phyloP scores from a whole-genome alignment of 2,888 invertebrate genomes.

The Adelognathus sp. region DNA sequence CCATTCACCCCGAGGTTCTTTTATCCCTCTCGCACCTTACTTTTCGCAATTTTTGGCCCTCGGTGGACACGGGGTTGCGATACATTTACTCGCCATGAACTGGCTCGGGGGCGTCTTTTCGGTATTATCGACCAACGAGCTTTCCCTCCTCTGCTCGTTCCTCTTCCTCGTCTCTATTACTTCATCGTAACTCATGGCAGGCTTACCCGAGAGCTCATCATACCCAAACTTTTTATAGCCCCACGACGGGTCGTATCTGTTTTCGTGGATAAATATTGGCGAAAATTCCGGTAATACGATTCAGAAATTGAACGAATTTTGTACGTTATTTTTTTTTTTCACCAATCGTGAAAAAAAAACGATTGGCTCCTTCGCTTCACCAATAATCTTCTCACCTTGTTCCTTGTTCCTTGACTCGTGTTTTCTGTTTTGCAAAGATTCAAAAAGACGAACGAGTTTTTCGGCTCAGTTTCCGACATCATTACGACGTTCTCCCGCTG shows the following conservation, averaged over 20 bases:
- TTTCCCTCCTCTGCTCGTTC: conserved; percentile 58
- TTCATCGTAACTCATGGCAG: conserved; percentile 6
- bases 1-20: not conserved
- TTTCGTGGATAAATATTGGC: conserved; percentile 44
- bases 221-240: not conserved
- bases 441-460: too few relatives aligned
- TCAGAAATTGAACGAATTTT: not conserved
- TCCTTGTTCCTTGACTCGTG: too few relatives aligned
- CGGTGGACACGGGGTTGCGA: not conserved
- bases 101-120: conserved; percentile 63
- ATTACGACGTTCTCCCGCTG: too few relatives aligned
- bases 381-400: too few relatives aligned
- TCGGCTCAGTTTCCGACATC: too few relatives aligned
- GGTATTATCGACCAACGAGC: conserved; percentile 66
- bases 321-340: not conserved
- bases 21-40: not conserved
- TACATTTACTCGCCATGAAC: not conserved
- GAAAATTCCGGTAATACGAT: conserved; percentile 46
- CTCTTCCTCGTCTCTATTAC: conserved; percentile 22
- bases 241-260: not conserved
- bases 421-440: too few relatives aligned
- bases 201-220: not conserved
- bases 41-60: not conserved
- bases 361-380: too few relatives aligned
- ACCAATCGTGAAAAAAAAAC: not conserved